These are phyloP conservation scores for Gonatopus flavifemur DNA, from an alignment of 1,140 invertebrate genomes.

Conservation along the genomic window DNA sequence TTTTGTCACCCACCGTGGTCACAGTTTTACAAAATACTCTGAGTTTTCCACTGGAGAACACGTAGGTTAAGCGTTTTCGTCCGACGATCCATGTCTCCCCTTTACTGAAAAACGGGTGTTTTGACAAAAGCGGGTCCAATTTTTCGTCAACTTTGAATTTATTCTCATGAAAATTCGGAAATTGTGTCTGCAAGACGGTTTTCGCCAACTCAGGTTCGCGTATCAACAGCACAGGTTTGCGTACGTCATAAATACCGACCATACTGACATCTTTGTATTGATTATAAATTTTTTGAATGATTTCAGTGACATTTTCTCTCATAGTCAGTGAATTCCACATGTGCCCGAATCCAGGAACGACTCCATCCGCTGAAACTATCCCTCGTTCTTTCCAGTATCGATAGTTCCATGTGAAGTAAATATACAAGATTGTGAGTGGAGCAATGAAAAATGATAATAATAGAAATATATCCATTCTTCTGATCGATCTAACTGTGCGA, in stretches of 20 bases:
- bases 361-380: background rate
- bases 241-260: slow-evolving; percentile 40
- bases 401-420: no score
- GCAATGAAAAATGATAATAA: no score
- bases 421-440: no score
- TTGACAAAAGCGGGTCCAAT: slow-evolving; percentile 24
- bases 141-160: slow-evolving; percentile 14
- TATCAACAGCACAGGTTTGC: slow-evolving; percentile 34
- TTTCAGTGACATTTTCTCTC: slow-evolving; percentile 5
- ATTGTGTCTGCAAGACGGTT: slow-evolving; percentile 44
- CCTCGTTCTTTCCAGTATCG: slow-evolving; percentile 48
- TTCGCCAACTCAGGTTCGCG: slow-evolving; percentile 46
- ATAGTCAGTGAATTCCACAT: slow-evolving; percentile 6
- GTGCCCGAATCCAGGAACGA: background rate
- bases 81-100: slow-evolving; percentile 24
- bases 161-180: slow-evolving; percentile 26
- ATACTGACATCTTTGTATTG: slow-evolving; percentile 21
- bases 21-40: slow-evolving; percentile 14
- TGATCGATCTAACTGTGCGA: no score
- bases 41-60: slow-evolving; percentile 28
- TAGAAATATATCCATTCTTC: no score
- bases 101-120: slow-evolving; percentile 39
- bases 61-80: slow-evolving; percentile 11
- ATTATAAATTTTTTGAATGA: slow-evolving; percentile 18
- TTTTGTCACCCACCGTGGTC: slow-evolving; percentile 11